Evolutionary conservation across 1,140 invertebrate species (phyloP), one percentile per base, ranked within the genome.

Genomic region (Gryllus bimaculatus): DNA sequence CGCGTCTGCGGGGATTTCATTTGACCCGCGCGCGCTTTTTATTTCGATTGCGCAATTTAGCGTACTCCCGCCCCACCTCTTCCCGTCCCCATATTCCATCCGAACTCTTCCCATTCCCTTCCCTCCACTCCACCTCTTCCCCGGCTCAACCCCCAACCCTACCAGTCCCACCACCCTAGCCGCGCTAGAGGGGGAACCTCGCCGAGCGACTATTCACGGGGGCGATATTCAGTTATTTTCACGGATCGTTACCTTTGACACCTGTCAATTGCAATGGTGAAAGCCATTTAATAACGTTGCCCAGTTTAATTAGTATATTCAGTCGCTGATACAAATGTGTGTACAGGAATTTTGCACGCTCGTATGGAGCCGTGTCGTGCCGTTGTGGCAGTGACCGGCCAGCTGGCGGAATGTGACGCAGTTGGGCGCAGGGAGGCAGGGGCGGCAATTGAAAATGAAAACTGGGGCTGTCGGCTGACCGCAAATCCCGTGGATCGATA

Each of bases 231-330:
- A 66, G 54, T 66, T 66, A 66, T 66, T 66, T 66, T 66, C 54
- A 66, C 54, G 54, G 54, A 18, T 66, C 54, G 54, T 66, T 66
- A 66, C 54, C 54, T 66, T 18, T 66, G 54, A 66, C 54, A 66
- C 54, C 54, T 66, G 54, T 66, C 54, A 66, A 66, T 66, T 66
- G 54, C 54, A 66, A 66, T 66, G 18, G 54, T 66, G 54, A 66
- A 66, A 66, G 54, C 54, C 54, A 66, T 66, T 66, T 66, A 66
- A 66, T 66, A 66, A 13, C 54, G 54, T 66, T 66, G 18, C 54
- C 54, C 54, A 66, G 54, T 66, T 66, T 66, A 66, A 66, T 66
- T 66, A 66, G 54, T 66, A 66, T 66, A 66, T 66, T 66, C 54
- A 66, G 10, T 18, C 54, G 54, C 18, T 66, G 54, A 66, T 66